Evolutionary conservation across 2,797 vertebrate species (phyloP), one percentile per base, ranked within the genome.

Genomic region (Pygocentrus nattereri): DNA sequence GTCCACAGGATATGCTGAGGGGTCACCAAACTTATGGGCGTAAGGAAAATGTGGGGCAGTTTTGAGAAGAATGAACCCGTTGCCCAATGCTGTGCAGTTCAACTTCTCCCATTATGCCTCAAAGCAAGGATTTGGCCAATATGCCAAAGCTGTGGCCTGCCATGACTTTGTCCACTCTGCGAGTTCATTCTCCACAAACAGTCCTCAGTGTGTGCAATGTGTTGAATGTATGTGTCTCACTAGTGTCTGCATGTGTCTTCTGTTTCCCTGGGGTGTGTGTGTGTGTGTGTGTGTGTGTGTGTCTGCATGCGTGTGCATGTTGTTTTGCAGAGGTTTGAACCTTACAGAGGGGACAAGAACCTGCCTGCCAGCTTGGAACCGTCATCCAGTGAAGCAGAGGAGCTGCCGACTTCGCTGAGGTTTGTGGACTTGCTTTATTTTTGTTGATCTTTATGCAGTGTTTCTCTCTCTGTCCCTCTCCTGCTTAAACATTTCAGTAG

Each of bases 351-450:
- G 41, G 98, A 99, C 87, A 98, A 98, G 91, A 95, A 96, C 69
- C 95, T 97, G 88, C 97, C 97, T 18, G 95, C 97, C 79, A 98
- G 98, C 79, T 94, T 99, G 84, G 98, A 99, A 78, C 98, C 97
- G 0, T 99, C 97, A 0, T 96, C 96, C 82, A 99, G 97, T 73
- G 95, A 93, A 0, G 90, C 94, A 0, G 97, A 97, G 54, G 95
- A 96, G 0, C 84, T 96, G 10, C 94, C 97, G 27, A 95, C 96
- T 67, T 97, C 95, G 84, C 92, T 99, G 13, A 99, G 97, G 98
- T 99, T 82, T 69, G 90, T 72, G 64, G 73, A 58, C 23, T 76
- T 59, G 21, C 71, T 2, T n/a, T 59, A 31, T 70, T 84, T 76
- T 81, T 64, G 41, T 13, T 54, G 5, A 56, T 71, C 85, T 16